Base-by-base conservation (phyloP, 2,888 invertebrate species). In the Strigamia transsilvanica region DNA sequence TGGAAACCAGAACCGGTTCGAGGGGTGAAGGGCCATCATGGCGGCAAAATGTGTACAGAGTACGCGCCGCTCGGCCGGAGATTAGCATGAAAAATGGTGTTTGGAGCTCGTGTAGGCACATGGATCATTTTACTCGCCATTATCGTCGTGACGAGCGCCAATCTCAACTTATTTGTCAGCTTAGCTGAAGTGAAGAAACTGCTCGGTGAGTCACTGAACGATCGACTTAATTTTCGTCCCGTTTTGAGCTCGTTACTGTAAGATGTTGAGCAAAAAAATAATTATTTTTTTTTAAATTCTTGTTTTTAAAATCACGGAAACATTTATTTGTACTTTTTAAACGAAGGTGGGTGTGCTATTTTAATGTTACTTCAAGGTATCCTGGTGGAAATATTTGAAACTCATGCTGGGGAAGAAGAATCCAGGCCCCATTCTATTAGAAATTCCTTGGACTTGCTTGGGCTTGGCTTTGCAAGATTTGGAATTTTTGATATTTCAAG, bases 71-170 rank as follows among this genome's bases (percentile, higher is more conserved):
- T 66, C 21, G 12, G 21, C 4, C 61, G 21, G 21, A 66, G 61
- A 66, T 66, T 66, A 66, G 61, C 61, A 66, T 66, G 61, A 66
- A 66, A 66, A 66, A 66, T 66, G 61, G 61, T 66, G 61, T 66
- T 66, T 5, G 61, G 61, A 23, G 61, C 61, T 66, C 61, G 61
- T 21, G 21, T 66, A 21, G 61, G 61, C 61, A 66, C 61, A 66
- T 66, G 61, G 61, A 66, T 66, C 61, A 66, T 66, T 66, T 66
- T 66, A 66, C 61, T 66, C 61, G 61, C 61, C 21, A 66, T 66
- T 66, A 23, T 23, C 18, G 61, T 66, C 61, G 12, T 66, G 61
- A 66, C 61, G 61, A 66, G 61, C 61, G 61, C 21, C 21, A 66
- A 66, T 66, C 61, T 66, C 61, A 66, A 66, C 61, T 66, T 66